phyloP scores from a whole-genome alignment of 2,888 invertebrate species.

The Zele albiditarsus region DNA sequence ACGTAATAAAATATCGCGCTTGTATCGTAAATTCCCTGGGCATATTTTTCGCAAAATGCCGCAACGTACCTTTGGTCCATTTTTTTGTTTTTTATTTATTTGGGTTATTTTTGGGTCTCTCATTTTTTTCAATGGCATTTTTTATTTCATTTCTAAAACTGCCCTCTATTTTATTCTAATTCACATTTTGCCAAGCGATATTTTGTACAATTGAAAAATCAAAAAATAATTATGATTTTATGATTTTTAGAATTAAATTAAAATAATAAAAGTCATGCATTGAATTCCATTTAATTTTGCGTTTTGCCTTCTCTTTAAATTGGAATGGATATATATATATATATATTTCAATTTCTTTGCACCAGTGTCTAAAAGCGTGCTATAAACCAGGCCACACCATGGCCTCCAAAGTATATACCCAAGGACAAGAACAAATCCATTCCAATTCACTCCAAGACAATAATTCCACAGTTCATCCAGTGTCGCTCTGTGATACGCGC shows the following conservation, averaged over 20 bases:
- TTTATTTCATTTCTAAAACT: constrained; percentile 1
- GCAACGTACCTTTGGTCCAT: constrained; percentile 52
- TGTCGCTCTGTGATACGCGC: not conserved
- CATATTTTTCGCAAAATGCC: constrained; percentile 64
- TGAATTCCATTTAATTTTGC: not conserved
- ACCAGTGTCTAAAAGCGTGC: not conserved
- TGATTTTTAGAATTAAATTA: too few relatives aligned
- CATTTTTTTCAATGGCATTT: constrained; percentile 3
- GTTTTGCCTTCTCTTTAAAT: not conserved
- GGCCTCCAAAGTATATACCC: not conserved
- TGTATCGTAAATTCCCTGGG: constrained; percentile 65
- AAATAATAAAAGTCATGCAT: too few relatives aligned
- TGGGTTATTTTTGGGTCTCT: constrained; percentile 17
- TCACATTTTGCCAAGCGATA: not conserved
- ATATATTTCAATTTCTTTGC: not conserved
- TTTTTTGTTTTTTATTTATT: constrained; percentile 31
- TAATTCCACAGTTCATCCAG: constrained; percentile 17
- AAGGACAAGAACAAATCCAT: constrained; percentile 35
- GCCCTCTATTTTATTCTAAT: not conserved
- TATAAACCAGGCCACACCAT: constrained; percentile 27
- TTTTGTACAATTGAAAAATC: not conserved
- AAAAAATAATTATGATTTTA: not conserved
- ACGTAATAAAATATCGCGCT: constrained; percentile 67
- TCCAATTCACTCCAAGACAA: constrained; percentile 38
- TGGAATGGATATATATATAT: not conserved